Percentiles rank a stretch among this genome's conserved stretches.
These are phyloP conservation scores for Watersipora subatra DNA, from an alignment of 1,140 invertebrate species.

Conservation along the genomic window DNA sequence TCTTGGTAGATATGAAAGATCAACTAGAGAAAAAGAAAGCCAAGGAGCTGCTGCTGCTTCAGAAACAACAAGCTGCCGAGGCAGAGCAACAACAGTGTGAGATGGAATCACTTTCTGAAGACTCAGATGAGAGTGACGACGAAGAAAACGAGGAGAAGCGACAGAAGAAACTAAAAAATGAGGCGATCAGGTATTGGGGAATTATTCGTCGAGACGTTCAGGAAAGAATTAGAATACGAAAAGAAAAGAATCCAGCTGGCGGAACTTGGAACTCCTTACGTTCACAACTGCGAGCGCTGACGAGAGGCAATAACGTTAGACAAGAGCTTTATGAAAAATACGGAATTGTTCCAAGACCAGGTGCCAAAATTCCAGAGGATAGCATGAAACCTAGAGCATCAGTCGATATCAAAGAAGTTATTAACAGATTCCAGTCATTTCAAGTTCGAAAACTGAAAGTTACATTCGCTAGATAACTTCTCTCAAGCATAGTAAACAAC, in stretches of 20 bases:
- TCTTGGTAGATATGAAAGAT: background rate
- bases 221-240: background rate
- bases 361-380: background rate
- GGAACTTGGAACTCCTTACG: background rate
- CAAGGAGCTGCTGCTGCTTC: background rate
- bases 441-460: background rate
- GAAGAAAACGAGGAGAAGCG: background rate
- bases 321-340: background rate
- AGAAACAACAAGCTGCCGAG: background rate
- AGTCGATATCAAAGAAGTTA: background rate
- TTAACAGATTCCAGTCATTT: conserved; percentile 2
- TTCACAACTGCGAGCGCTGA: background rate
- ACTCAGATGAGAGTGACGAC: background rate
- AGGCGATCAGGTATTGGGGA: background rate
- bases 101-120: background rate
- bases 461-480: background rate
- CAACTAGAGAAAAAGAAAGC: background rate
- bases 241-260: background rate
- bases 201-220: background rate
- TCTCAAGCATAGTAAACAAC: background rate
- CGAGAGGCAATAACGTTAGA: background rate
- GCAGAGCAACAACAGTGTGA: background rate
- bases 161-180: background rate
- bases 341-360: background rate
- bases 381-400: background rate